Base-by-base conservation (phyloP, 1,140 invertebrate species). In the Sarcophaga bullata region DNA sequence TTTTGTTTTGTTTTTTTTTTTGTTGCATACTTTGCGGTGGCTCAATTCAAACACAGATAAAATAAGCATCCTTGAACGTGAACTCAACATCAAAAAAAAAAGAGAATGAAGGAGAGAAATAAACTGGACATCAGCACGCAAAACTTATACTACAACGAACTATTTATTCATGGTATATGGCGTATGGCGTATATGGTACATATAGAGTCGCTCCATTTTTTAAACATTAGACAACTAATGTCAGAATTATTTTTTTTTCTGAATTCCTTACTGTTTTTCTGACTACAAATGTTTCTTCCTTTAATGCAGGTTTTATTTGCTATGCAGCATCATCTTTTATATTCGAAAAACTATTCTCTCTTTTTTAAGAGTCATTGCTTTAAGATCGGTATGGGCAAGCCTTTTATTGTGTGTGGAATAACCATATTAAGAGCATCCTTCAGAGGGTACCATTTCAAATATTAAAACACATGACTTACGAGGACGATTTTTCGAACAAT, bases 1-100 rank as follows among this genome's bases (percentile, higher is more conserved):
- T n/a, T n/a, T n/a, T n/a, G n/a, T n/a, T 37, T 37, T 37, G 4
- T 37, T 37, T 37, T 4, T 25, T 72, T 72, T 72, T 19, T 72
- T 72, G 19, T 17, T 72, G 62, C 62, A 72, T 17, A 17, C 62
- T n/a, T 68, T 19, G 62, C 15, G 62, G 5, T 68, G 17, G 62
- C 62, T 8, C 3, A 68, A 19, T 8, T 19, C 17, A 68, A 17
- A 19, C n/a, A 17, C 6, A 78, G 8, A 25, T 17, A 78, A 50
- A 49, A 37, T 37, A 37, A 78, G 48, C 75, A 78, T 78, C 75
- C 75, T 78, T 78, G 75, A 78, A 78, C 75, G 75, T 78, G 75
- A 78, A 78, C 75, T 78, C 75, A 58, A 15, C 0, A 17, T 78
- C 50, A 78, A 50, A 78, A 15, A 52, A 52, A 13, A 5, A 52